Percentiles rank a stretch among this genome's conserved stretches.
phyloP scores from a whole-genome alignment of 2,797 vertebrate species.

The Aeoliscus strigatus region DNA sequence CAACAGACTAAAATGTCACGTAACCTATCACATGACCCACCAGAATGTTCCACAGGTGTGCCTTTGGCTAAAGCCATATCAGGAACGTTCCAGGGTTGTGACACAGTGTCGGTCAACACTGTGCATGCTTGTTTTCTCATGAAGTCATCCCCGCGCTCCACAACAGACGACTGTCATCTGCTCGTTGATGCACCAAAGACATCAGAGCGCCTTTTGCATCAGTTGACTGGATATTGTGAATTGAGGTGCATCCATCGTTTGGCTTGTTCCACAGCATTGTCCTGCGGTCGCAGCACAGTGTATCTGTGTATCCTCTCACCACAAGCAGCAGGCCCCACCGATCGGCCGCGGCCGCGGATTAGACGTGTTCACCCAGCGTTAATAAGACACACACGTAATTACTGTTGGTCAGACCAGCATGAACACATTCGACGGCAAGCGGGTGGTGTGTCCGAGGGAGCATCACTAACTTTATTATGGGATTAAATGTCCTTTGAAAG shows the following conservation, averaged over 20 bases:
- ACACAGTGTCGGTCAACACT: too few species aligned
- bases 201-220: slow-evolving; percentile 26
- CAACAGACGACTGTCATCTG: slow-evolving; percentile 6
- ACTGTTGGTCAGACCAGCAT: slow-evolving; percentile 65
- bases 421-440: slow-evolving; percentile 62
- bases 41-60: too few species aligned
- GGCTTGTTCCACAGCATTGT: slow-evolving; percentile 16
- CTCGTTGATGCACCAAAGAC: slow-evolving; percentile 9
- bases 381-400: slow-evolving; percentile 72
- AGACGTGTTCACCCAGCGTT: slow-evolving; percentile 64
- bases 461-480: slow-evolving; percentile 75
- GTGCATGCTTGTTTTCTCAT: slow-evolving; percentile 23
- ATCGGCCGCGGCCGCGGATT: slow-evolving; percentile 56
- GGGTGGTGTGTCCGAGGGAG: slow-evolving; percentile 63
- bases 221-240: slow-evolving; percentile 21
- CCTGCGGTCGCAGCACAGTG: slow-evolving; percentile 18
- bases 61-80: slow-evolving; percentile 11
- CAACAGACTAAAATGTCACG: too few species aligned
- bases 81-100: too few species aligned
- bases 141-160: slow-evolving; percentile 19
- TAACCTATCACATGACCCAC: too few species aligned
- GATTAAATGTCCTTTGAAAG: slow-evolving; percentile 72
- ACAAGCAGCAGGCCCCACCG: slow-evolving; percentile 50
- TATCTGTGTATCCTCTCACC: slow-evolving; percentile 42
- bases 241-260: slow-evolving; percentile 19